Evolutionary conservation across 2,888 invertebrate species (phyloP), one percentile per base, ranked within the genome.

Genomic region (Oeneis ivallda): DNA sequence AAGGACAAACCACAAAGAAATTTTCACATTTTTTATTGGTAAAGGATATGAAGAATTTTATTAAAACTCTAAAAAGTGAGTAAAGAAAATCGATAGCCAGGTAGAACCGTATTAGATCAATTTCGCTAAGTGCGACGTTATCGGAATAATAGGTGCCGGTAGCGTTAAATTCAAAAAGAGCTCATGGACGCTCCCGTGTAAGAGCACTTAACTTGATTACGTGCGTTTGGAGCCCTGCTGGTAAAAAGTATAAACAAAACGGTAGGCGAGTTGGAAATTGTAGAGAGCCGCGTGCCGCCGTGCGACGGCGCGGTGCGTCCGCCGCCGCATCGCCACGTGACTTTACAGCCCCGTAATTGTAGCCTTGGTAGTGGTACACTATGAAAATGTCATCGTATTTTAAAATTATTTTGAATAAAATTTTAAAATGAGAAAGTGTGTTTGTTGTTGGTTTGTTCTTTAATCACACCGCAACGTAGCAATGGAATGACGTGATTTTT

Each of bases 121-220:
- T 82, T 83, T 82, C 79, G 77, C 79, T 85, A 84, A 87, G 86
- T 86, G 83, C 79, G 65, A 79, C 79, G 77, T 79, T 84, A 87
- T 87, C 81, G 77, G 65, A 74, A 75, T 78, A 78, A 77, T 79
- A 79, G 77, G 75, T 76, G 73, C 72, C 73, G 70, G 70, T 65
- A 74, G 74, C 77, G 79, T 80, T 84, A 80, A 84, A 87, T 89
- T 88, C 84, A 86, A 89, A 89, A 87, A 89, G 83, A 76, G 78
- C 81, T 81, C 81, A 84, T 85, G 80, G 83, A 74, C 81, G 80
- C 80, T 79, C 80, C 80, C 79, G 77, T 77, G 82, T 73, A 86
- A 85, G 83, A 87, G 90, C 92, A 92, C 89, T 92, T 92, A 92
- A 93, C 89, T 91, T 92, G 89, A 92, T 92, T 92, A 90, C 88